A percentile compares a stretch with the other conserved stretches of the same genome.
phyloP scores from a whole-genome alignment of 2,888 invertebrate species.

The Alviniconcha strummeri region DNA sequence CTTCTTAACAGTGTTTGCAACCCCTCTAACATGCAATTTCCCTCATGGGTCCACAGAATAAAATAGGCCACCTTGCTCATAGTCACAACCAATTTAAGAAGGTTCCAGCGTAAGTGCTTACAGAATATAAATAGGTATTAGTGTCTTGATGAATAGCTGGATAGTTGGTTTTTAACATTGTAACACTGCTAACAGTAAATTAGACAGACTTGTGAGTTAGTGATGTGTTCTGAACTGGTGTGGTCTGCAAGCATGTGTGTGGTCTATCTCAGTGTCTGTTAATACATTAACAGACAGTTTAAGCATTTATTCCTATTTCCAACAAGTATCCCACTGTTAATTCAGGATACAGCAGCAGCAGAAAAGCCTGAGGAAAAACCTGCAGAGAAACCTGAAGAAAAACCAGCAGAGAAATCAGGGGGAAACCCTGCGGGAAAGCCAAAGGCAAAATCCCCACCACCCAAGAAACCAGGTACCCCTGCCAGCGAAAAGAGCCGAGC shows the following conservation, averaged over 20 bases:
- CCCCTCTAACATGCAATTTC: no score
- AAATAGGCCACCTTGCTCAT: no score
- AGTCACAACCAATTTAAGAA: no score
- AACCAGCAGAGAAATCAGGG: neutral
- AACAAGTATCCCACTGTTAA: neutral
- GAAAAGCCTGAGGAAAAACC: neutral
- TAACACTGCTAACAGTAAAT: neutral
- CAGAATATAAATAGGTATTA: no score
- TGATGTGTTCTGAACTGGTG: neutral
- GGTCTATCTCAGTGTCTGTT: neutral
- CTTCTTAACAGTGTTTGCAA: no score
- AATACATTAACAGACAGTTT: neutral
- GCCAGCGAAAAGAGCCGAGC: constrained; percentile 8
- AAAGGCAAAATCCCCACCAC: neutral
- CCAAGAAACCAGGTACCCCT: neutral
- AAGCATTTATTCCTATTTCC: neutral
- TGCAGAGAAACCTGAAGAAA: neutral
- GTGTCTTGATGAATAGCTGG: no score
- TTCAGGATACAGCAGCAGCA: constrained; percentile 13
- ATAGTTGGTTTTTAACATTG: neutral
- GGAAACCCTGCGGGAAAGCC: no score
- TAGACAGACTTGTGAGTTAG: neutral
- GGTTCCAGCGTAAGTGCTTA: no score
- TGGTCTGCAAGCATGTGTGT: neutral
- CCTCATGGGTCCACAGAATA: no score